phyloP scores from a whole-genome alignment of 2,113 vertebrate genomes.

The Calypte anna region DNA sequence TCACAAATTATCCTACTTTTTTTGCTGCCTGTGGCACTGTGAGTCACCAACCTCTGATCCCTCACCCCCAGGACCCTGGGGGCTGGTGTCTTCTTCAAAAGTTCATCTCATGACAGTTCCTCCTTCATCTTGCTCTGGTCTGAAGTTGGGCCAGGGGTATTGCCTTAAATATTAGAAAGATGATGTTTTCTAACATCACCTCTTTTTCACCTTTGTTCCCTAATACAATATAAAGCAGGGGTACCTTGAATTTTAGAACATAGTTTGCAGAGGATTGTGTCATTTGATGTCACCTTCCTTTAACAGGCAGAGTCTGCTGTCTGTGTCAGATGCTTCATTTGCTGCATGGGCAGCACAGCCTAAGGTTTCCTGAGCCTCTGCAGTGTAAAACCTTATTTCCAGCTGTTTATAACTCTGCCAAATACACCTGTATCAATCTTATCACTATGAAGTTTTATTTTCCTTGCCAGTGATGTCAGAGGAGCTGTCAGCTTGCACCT shows the following conservation, averaged over 20 bases:
- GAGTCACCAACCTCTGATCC: not conserved
- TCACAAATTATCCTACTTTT: not conserved
- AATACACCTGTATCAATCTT: not conserved
- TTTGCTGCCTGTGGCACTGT: not conserved
- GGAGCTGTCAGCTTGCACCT: slow-evolving; percentile 40
- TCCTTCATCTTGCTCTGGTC: not conserved
- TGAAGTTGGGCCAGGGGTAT: not conserved
- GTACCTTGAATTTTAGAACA: not conserved
- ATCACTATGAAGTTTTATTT: not conserved
- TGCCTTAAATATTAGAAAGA: not conserved
- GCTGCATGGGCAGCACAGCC: not conserved
- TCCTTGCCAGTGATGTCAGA: slow-evolving; percentile 13
- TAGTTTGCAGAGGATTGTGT: not conserved
- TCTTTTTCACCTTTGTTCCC: not conserved
- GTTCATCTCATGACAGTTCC: not conserved
- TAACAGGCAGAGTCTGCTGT: not conserved
- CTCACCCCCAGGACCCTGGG: not conserved
- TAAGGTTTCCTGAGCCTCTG: not conserved
- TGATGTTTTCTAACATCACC: not conserved
- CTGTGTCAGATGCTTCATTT: not conserved
- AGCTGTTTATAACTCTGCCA: not conserved
- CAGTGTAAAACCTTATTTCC: not conserved
- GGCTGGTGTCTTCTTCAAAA: not conserved
- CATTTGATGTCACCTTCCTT: not conserved
- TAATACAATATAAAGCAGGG: not conserved